Percentiles rank a stretch among this genome's conserved stretches.
Evolutionary conservation across 2,797 vertebrate genomes (phyloP).

Genomic region (Astyanax mexicanus): DNA sequence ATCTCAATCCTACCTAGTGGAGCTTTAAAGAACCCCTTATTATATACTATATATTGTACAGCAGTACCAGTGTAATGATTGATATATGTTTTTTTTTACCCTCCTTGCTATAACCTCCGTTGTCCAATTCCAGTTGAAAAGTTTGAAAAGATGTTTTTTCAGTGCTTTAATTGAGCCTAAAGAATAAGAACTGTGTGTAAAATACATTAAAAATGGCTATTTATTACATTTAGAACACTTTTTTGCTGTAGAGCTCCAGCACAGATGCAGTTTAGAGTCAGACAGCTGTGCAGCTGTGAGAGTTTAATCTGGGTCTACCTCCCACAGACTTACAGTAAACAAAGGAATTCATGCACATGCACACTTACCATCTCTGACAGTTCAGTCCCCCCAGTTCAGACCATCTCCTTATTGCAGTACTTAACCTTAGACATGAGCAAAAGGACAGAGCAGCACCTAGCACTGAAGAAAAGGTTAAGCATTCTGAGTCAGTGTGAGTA

Average conservation of each 20-base stretch:
- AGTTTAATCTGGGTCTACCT: background rate
- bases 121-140: too few relatives aligned
- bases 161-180: background rate
- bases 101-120: too few relatives aligned
- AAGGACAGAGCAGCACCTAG: background rate
- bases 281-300: background rate
- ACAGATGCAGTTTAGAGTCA: background rate
- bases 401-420: background rate
- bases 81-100: too few relatives aligned
- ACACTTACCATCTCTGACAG: background rate
- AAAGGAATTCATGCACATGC: background rate
- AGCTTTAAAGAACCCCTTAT: too few relatives aligned
- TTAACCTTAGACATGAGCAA: background rate
- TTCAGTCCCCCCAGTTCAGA: background rate
- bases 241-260: background rate
- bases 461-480: background rate
- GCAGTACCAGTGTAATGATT: too few relatives aligned
- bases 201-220: background rate
- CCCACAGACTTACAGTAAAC: background rate
- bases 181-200: background rate
- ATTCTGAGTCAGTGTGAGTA: constrained; percentile 21
- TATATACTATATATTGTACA: too few relatives aligned
- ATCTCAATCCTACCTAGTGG: too few relatives aligned
- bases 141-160: too few relatives aligned
- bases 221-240: background rate